Conservation (phyloP, 2,113 vertebrate genomes). For the Cebidichthys violaceus region DNA sequence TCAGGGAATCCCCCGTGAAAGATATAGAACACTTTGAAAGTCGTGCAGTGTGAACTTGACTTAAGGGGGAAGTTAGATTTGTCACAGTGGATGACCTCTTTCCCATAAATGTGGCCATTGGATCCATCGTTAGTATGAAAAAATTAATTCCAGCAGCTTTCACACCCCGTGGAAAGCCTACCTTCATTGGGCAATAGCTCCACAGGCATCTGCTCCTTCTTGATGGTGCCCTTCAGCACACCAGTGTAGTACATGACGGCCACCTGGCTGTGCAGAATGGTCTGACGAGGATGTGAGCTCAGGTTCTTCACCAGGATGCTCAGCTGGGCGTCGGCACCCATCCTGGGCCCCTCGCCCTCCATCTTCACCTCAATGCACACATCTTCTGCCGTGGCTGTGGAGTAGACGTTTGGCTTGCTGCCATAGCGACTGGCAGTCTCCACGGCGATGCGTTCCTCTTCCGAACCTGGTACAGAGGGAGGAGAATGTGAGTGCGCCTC, state of each 20-base stretch:
- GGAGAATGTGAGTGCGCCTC: slow-evolving; percentile 14
- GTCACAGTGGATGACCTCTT: neutral
- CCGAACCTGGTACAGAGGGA: slow-evolving; percentile 69
- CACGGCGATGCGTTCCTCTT: slow-evolving; percentile 90
- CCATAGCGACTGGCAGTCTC: slow-evolving; percentile 89
- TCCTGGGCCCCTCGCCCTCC: slow-evolving; percentile 86
- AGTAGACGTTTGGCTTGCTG: slow-evolving; percentile 85
- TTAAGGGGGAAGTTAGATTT: neutral
- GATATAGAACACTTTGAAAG: no score
- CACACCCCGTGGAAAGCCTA: slow-evolving; percentile 49
- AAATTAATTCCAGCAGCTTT: neutral
- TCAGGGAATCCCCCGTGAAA: no score
- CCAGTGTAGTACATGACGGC: slow-evolving; percentile 91
- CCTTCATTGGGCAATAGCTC: slow-evolving; percentile 82
- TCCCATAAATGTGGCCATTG: neutral
- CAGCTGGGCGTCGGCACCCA: slow-evolving; percentile 86
- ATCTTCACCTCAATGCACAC: slow-evolving; percentile 83
- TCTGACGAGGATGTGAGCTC: slow-evolving; percentile 77
- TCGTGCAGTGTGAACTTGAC: no score
- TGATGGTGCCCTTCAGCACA: slow-evolving; percentile 85
- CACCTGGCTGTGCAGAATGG: slow-evolving; percentile 87
- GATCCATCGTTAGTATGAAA: neutral
- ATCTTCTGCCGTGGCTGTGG: slow-evolving; percentile 78
- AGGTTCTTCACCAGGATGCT: slow-evolving; percentile 84
- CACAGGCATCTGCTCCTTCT: slow-evolving; percentile 82